Conservation (phyloP, 2,797 vertebrate species). For the Zenarchopterus dispar region DNA sequence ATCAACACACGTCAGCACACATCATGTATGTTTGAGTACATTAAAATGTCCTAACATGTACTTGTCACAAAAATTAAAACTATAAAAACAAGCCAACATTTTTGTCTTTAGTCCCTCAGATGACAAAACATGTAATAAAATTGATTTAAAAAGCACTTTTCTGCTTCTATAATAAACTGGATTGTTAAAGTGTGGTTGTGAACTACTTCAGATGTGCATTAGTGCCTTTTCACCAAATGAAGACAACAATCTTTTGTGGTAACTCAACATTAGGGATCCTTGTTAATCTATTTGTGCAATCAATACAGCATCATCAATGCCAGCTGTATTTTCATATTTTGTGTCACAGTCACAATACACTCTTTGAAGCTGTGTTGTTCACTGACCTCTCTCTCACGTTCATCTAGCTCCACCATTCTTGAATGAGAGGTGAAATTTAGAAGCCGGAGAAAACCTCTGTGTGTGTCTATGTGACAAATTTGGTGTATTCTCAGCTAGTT, state of each 20-base stretch:
- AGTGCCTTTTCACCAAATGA: background rate
- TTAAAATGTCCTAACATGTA: too few species aligned
- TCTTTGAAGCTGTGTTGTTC: slow-evolving; percentile 39
- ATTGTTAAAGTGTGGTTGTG: background rate
- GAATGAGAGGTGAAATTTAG: slow-evolving; percentile 67
- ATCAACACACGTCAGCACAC: too few species aligned
- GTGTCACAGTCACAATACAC: slow-evolving; percentile 5
- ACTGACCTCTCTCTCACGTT: slow-evolving; percentile 32
- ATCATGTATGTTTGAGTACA: too few species aligned
- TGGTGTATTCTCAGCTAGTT: slow-evolving; percentile 63
- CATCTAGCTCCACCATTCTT: slow-evolving; percentile 39
- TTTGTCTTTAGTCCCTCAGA: too few species aligned
- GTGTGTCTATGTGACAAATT: slow-evolving; percentile 61
- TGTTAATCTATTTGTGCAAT: background rate
- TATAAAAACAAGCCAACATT: too few species aligned
- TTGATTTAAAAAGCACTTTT: too few species aligned
- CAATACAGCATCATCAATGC: background rate
- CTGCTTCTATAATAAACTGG: background rate
- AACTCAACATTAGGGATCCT: background rate
- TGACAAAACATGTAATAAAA: too few species aligned
- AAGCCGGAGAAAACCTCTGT: slow-evolving; percentile 55
- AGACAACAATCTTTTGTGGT: background rate
- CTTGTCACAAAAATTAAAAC: too few species aligned
- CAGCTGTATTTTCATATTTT: slow-evolving; percentile 6
- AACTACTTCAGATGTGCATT: background rate